Conservation (phyloP, 2,797 vertebrate species). For the Leptodactylus fallax region DNA sequence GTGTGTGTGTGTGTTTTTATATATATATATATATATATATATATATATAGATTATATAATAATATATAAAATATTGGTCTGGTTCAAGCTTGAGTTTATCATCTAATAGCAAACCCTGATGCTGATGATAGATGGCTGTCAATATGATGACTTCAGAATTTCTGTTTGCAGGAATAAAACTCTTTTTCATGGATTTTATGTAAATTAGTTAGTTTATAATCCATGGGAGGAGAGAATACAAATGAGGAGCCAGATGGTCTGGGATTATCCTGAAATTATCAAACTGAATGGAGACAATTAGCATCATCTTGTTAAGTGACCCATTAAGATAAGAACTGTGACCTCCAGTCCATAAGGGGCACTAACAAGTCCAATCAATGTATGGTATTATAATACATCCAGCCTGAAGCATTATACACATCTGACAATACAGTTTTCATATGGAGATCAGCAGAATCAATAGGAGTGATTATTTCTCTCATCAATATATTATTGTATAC, state of each 20-base stretch:
- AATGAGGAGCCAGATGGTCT: neutral
- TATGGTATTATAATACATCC: neutral
- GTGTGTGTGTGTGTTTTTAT: too few species aligned
- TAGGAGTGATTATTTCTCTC: neutral
- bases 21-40: too few species aligned
- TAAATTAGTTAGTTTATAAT: constrained; percentile 10
- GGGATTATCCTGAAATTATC: neutral
- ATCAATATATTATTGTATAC: neutral
- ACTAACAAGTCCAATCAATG: neutral
- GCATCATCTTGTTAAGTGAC: constrained; percentile 8
- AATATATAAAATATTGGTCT: too few species aligned
- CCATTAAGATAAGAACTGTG: neutral
- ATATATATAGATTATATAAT: too few species aligned
- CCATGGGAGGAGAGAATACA: neutral
- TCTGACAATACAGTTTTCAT: neutral
- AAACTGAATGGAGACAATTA: neutral
- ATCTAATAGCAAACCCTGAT: neutral
- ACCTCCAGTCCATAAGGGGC: constrained; percentile 52
- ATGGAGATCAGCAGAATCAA: neutral
- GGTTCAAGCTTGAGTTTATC: neutral
- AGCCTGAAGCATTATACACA: neutral
- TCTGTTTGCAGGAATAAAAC: neutral
- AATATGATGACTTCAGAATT: neutral
- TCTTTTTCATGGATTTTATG: neutral
- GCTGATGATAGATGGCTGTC: neutral